A percentile compares a stretch with the other conserved stretches of the same genome.
Evolutionary conservation across 2,888 invertebrate species (phyloP).

Genomic region (Mycalesis mineus): DNA sequence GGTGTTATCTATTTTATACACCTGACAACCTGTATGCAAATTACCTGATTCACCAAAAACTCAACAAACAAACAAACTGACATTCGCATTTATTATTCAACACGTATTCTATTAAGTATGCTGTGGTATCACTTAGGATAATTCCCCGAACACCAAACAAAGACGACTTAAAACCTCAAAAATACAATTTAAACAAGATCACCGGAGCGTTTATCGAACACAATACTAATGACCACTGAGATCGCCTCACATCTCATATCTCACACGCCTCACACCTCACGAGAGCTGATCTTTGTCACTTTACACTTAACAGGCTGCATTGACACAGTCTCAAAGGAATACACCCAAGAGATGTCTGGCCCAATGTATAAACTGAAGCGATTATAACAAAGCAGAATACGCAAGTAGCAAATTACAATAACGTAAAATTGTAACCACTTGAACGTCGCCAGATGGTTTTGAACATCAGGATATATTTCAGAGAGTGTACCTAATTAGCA

Average conservation of each 20-base stretch:
- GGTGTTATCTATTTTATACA: too few relatives aligned
- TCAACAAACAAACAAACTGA: neutral
- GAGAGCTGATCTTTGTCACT: slow-evolving; percentile 21
- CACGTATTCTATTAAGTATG: too few relatives aligned
- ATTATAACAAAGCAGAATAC: neutral
- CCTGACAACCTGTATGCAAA: too few relatives aligned
- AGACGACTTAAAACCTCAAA: slow-evolving; percentile 5
- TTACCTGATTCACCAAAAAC: too few relatives aligned
- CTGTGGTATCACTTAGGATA: too few relatives aligned
- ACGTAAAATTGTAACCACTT: too few relatives aligned
- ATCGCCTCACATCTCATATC: slow-evolving; percentile 2
- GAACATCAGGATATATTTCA: too few relatives aligned
- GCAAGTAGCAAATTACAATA: too few relatives aligned
- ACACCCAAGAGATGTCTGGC: slow-evolving; percentile 20
- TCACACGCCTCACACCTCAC: slow-evolving; percentile 2
- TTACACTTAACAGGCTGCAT: slow-evolving; percentile 25
- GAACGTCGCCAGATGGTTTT: too few relatives aligned
- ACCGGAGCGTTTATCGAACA: slow-evolving; percentile 19
- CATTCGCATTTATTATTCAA: neutral
- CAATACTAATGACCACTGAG: slow-evolving; percentile 11
- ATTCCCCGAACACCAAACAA: slow-evolving; percentile 7
- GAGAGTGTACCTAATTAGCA: too few relatives aligned
- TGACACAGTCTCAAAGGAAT: slow-evolving; percentile 37
- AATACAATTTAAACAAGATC: slow-evolving; percentile 27
- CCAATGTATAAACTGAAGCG: slow-evolving; percentile 11